Conservation (phyloP, 2,797 vertebrate species). For the Micrastur ruficollis region DNA sequence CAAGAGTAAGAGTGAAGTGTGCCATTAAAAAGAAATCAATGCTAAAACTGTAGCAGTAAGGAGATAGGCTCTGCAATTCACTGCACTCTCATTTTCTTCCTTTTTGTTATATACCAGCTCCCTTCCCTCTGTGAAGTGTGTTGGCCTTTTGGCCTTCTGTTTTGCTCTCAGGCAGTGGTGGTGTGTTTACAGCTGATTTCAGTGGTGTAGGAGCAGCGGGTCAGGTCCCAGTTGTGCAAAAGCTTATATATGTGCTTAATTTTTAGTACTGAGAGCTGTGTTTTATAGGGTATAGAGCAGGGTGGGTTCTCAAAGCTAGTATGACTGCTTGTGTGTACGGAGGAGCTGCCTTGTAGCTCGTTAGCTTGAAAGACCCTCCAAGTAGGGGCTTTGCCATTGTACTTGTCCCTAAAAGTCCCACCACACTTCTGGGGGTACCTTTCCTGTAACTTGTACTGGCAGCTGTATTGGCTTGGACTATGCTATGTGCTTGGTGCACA, state of each 20-base stretch:
- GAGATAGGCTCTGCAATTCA: neutral
- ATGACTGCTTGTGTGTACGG: neutral
- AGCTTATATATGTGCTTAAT: neutral
- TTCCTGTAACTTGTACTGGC: neutral
- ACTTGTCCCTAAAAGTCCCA: neutral
- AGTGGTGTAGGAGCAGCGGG: neutral
- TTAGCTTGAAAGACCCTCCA: neutral
- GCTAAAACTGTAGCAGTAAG: neutral
- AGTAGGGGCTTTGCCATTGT: accelerated
- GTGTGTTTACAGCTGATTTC: neutral
- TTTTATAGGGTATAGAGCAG: neutral
- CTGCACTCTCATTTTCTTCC: neutral
- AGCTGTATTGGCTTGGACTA: neutral
- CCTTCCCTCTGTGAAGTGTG: neutral
- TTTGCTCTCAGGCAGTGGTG: neutral
- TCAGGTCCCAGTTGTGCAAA: neutral
- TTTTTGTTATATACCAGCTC: neutral
- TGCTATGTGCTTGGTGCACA: neutral
- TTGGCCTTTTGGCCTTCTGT: neutral
- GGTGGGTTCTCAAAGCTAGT: neutral
- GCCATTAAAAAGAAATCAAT: conserved; percentile 50
- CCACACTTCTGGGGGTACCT: neutral
- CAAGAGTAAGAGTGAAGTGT: neutral
- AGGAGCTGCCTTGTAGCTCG: neutral
- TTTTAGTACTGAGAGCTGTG: neutral